phyloP scores from a whole-genome alignment of 2,797 vertebrate genomes.

The Champsocephalus esox region DNA sequence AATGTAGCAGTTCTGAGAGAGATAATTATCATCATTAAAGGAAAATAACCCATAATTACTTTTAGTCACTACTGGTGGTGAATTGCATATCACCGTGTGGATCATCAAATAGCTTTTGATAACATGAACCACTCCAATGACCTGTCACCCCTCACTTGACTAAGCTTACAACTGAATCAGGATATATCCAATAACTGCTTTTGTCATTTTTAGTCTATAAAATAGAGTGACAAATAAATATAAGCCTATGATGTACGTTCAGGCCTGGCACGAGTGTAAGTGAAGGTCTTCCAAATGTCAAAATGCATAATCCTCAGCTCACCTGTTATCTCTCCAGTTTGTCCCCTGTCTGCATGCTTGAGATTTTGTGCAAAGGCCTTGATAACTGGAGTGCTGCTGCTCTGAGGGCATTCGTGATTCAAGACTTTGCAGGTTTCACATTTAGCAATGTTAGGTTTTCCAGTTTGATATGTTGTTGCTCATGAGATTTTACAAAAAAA shows the following conservation, averaged over 20 bases:
- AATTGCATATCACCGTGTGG: not conserved
- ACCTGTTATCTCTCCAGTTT: conserved; percentile 8
- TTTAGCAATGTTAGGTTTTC: conserved; percentile 2
- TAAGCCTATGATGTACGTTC: not conserved
- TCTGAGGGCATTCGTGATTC: conserved; percentile 2
- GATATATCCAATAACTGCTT: not conserved
- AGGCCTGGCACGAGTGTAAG: not conserved
- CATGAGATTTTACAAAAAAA: not conserved
- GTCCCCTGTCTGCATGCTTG: conserved; percentile 19
- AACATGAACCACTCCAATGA: not conserved
- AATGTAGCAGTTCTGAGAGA: not conserved
- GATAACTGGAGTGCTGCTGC: conserved; percentile 8
- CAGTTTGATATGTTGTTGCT: conserved; percentile 13
- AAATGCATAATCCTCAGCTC: not conserved
- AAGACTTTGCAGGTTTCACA: conserved; percentile 20
- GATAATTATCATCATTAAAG: not conserved
- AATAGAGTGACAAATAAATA: not conserved
- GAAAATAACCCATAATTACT: conserved; percentile 2
- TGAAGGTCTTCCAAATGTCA: conserved; percentile 17
- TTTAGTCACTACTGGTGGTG: conserved; percentile 1
- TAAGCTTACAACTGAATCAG: not conserved
- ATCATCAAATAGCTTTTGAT: conserved; percentile 3
- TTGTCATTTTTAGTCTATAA: not conserved
- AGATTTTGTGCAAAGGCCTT: not conserved
- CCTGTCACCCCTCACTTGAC: not conserved